A percentile compares a stretch with the other conserved stretches of the same genome.
Conservation (phyloP, 2,888 invertebrate species). For the Epicampocera succincta region DNA sequence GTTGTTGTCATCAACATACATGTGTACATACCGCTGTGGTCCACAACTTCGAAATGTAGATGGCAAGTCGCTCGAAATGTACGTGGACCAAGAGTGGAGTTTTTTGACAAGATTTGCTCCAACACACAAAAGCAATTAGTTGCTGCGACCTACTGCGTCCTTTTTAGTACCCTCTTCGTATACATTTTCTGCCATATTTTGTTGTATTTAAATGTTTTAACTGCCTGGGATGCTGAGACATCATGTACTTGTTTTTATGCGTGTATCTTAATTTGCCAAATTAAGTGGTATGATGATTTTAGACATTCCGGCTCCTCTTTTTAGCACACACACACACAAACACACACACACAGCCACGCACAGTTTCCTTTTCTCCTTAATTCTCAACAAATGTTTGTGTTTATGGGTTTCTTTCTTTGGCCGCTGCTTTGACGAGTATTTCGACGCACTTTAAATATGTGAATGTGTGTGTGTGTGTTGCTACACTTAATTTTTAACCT, state of each 20-base stretch:
- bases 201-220: conserved; percentile 22
- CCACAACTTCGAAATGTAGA: too few species aligned
- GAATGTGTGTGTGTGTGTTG: not conserved
- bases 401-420: conserved; percentile 1
- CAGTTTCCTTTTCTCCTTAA: not conserved
- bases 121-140: too few species aligned
- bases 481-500: conserved; percentile 51
- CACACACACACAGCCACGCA: not conserved
- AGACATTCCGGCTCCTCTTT: conserved; percentile 66
- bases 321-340: conserved; percentile 12
- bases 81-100: too few species aligned
- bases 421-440: not conserved
- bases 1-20: too few species aligned
- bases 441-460: not conserved
- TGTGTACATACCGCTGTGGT: too few species aligned
- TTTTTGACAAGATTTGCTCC: too few species aligned
- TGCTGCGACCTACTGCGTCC: too few species aligned
- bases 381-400: not conserved
- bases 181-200: too few species aligned
- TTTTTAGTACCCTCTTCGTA: too few species aligned
- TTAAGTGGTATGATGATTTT: conserved; percentile 56
- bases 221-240: conserved; percentile 18
- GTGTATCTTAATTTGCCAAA: not conserved
- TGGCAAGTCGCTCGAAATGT: too few species aligned
- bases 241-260: not conserved